phyloP scores from a whole-genome alignment of 1,140 invertebrate species.

The Chelonus insularis region DNA sequence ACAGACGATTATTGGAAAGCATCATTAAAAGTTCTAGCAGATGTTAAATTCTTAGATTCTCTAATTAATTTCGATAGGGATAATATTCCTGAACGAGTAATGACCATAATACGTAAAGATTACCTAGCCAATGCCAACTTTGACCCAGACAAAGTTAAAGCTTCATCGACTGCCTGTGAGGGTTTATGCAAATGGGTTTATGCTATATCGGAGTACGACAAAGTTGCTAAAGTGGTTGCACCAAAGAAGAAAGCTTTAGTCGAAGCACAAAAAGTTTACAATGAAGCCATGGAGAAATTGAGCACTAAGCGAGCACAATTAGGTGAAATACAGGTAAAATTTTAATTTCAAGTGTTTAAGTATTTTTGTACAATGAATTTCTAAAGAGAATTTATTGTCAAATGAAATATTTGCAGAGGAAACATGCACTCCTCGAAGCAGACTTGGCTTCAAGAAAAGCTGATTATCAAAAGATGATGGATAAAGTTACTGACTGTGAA shows the following conservation, averaged over 20 bases:
- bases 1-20: conserved; percentile 93
- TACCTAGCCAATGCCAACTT: conserved; percentile 84
- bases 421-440: conserved; percentile 60
- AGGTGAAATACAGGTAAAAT: conserved; percentile 62
- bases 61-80: conserved; percentile 91
- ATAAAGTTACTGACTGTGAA: conserved; percentile 84
- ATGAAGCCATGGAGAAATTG: conserved; percentile 69
- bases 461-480: conserved; percentile 68
- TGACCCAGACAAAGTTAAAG: conserved; percentile 87
- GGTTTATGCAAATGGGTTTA: conserved; percentile 89
- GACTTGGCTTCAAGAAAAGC: conserved; percentile 65
- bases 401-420: conserved; percentile 39
- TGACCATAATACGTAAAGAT: conserved; percentile 81
- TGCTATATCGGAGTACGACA: conserved; percentile 91
- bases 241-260: conserved; percentile 81
- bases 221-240: conserved; percentile 85
- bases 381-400: too few relatives aligned
- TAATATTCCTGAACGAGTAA: conserved; percentile 79
- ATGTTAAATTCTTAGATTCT: conserved; percentile 86
- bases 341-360: too few relatives aligned
- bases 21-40: conserved; percentile 86
- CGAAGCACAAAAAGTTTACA: conserved; percentile 74
- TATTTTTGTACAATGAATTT: too few relatives aligned
- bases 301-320: conserved; percentile 78
- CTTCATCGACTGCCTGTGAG: conserved; percentile 76